phyloP scores from a whole-genome alignment of 1,140 invertebrate genomes.

The Drosophila pandora region DNA sequence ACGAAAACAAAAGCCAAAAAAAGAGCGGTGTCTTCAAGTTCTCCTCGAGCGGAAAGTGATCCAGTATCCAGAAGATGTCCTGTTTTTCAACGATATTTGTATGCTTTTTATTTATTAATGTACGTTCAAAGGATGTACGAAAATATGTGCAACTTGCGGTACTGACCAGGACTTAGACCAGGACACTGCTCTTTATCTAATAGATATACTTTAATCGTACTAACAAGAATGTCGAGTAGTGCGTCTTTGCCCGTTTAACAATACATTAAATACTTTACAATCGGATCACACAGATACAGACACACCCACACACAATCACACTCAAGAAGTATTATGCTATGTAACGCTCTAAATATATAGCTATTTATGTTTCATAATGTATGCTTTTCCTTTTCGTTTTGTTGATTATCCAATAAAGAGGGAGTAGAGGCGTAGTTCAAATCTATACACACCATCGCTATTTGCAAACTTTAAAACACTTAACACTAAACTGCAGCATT shows the following conservation, averaged over 20 bases:
- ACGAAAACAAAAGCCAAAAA: conserved; percentile 75
- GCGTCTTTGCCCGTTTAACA: conserved; percentile 38
- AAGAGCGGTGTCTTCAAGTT: conserved; percentile 82
- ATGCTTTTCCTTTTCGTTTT: conserved; percentile 40
- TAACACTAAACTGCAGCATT: conserved; percentile 37
- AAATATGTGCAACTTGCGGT: conserved; percentile 57
- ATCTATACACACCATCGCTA: conserved; percentile 60
- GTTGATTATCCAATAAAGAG: conserved; percentile 41
- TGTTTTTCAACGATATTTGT: conserved; percentile 17
- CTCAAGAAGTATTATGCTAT: conserved; percentile 71
- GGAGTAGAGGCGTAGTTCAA: conserved; percentile 44
- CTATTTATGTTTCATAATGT: conserved; percentile 47
- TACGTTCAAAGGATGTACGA: conserved; percentile 55
- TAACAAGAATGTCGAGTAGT: conserved; percentile 50
- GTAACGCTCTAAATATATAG: conserved; percentile 63
- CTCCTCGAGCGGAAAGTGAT: conserved; percentile 70
- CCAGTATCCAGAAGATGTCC: conserved; percentile 3
- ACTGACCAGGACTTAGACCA: conserved; percentile 40
- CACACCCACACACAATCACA: conserved; percentile 40
- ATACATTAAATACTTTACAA: conserved; percentile 26
- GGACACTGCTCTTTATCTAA: conserved; percentile 23
- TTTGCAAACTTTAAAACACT: conserved; percentile 71
- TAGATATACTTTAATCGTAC: conserved; percentile 21
- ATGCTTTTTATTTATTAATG: conserved; percentile 58
- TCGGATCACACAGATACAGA: conserved; percentile 29